Evolutionary conservation across 2,113 vertebrate species (phyloP).

Genomic region (Aspidoscelis tigris): DNA sequence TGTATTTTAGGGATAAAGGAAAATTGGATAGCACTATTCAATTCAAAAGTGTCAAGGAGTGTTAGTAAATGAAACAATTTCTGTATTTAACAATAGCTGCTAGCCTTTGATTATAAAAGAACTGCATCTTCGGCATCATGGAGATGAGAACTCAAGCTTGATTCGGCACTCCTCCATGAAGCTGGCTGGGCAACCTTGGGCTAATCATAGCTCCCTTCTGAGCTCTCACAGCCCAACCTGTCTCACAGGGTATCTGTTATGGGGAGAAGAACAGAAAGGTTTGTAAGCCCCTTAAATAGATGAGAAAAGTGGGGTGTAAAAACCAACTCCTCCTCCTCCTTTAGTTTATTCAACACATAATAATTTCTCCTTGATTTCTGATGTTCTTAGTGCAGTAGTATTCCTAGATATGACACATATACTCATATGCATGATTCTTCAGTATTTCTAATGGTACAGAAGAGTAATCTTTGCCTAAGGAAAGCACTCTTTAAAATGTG

Average conservation of each 20-base stretch:
- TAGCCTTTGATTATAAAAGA: conserved; percentile 49
- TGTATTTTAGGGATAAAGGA: conserved; percentile 45
- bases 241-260: too few species aligned
- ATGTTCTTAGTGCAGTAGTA: neutral
- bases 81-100: neutral
- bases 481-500: neutral
- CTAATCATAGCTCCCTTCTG: too few species aligned
- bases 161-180: neutral
- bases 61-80: conserved; percentile 31
- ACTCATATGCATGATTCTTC: conserved; percentile 11
- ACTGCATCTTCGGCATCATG: conserved; percentile 46
- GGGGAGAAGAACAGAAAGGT: too few species aligned
- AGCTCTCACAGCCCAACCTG: too few species aligned
- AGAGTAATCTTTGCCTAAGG: conserved; percentile 14
- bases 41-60: conserved; percentile 46
- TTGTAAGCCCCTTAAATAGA: too few species aligned
- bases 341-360: neutral
- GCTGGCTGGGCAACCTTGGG: neutral
- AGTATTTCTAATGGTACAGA: conserved; percentile 29
- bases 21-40: conserved; percentile 10
- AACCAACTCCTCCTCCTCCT: neutral
- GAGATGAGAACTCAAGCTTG: conserved; percentile 39
- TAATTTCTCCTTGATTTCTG: conserved; percentile 10
- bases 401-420: conserved; percentile 23
- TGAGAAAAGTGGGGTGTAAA: too few species aligned